Evolutionary conservation across 2,113 vertebrate species (phyloP).

Genomic region (Ceyx margarethae): DNA sequence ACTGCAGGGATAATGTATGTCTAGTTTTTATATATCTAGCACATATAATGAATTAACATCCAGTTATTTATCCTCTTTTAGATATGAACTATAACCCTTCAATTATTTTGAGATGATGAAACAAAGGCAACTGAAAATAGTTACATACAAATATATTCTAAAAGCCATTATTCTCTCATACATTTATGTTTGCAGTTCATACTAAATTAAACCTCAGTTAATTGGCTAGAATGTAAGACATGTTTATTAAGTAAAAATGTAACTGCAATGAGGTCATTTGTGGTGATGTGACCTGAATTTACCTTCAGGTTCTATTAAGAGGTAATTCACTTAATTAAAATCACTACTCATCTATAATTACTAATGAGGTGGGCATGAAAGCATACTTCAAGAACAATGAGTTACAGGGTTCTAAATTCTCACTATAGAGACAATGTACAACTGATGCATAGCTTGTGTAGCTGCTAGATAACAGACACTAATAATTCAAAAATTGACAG

Average conservation of each 20-base stretch:
- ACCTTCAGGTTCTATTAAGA: not conserved
- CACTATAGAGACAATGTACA: not conserved
- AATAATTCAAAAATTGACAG: not conserved
- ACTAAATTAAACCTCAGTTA: not conserved
- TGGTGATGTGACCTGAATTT: not conserved
- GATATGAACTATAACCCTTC: not conserved
- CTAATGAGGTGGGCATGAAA: not conserved
- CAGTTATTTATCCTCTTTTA: not conserved
- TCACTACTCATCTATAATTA: not conserved
- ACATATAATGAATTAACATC: not conserved
- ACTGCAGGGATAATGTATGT: not conserved
- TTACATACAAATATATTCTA: not conserved
- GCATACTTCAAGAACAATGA: not conserved
- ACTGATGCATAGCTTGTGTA: not conserved
- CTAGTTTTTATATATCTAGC: not conserved
- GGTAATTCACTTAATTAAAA: not conserved
- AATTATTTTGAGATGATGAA: not conserved
- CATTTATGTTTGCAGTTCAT: not conserved
- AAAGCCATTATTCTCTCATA: conserved; percentile 1
- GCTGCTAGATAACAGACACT: not conserved
- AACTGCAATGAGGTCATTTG: not conserved
- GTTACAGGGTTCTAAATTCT: not conserved
- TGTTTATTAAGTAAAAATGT: not conserved
- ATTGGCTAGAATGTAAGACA: not conserved
- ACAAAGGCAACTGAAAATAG: not conserved